Evolutionary conservation across 2,888 invertebrate genomes (phyloP), one percentile per base, ranked within the genome.

Genomic region (Odontocolon sp.): DNA sequence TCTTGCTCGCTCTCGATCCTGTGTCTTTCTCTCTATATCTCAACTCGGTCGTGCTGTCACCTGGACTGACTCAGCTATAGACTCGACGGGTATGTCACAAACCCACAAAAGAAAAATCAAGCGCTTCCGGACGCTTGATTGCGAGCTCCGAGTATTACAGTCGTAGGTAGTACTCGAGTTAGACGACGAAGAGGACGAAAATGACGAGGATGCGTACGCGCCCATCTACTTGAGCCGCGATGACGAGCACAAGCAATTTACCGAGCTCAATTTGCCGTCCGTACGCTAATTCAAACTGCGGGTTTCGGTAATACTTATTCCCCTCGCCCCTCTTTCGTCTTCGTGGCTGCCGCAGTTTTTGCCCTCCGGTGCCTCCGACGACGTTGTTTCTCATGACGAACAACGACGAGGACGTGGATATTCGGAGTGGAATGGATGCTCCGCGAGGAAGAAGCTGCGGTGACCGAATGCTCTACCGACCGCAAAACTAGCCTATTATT

Each of bases 251-350:
- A 84, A 77, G 87, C 84, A 87, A 87, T 87, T 87, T 87, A 80
- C 85, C 56, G 74, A 82, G 80, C 83, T 85, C 87, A 86, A 87
- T 87, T 87, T 86, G 84, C 72, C 84, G 81, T 84, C 84, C 84
- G 84, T 83, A 82, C 83, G 84, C 85, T 87, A 87, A 87, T 87
- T 87, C 87, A 84, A 87, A 86, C 87, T 87, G 87, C 80, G 87
- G 87, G 87, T 87, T 87, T 87, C 82, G 87, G 86, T 86, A 87
- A 87, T 87, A 40, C 54, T 42, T 31, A 28, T 42, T 42, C 18
- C 84, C 84, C 83, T 81, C 16, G 66, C 11, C 40, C 54, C 9
- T 28, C 54, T 8, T 11, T 23, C 45, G 28, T 42, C 31, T n/a
- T n/a, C n/a, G n/a, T n/a, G n/a, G n/a, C n/a, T n/a, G n/a, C n/a